A percentile compares a stretch with the other conserved stretches of the same genome.
Evolutionary conservation across 1,140 invertebrate species (phyloP).

Genomic region (Aphaenogaster ashmeadi): DNA sequence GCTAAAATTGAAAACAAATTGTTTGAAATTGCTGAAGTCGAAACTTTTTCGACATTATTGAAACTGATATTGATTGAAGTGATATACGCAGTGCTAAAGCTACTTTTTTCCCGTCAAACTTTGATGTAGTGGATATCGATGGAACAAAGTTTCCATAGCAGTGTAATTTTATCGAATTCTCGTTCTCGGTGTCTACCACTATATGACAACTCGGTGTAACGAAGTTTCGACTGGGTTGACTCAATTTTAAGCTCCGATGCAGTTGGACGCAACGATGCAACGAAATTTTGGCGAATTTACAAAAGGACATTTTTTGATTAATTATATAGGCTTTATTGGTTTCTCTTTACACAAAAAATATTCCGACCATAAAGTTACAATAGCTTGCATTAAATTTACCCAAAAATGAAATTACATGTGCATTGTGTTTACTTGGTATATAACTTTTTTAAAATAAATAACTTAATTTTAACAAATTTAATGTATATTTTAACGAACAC

Average conservation of each 20-base stretch:
- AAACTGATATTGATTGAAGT: constrained; percentile 54
- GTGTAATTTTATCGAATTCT: constrained; percentile 51
- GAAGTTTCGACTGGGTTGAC: constrained; percentile 34
- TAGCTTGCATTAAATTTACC: neutral
- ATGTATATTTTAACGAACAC: neutral
- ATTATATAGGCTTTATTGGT: neutral
- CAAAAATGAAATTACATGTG: neutral
- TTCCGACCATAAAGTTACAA: neutral
- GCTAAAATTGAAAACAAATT: constrained; percentile 27
- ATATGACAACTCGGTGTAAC: constrained; percentile 27
- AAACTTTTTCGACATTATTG: constrained; percentile 46
- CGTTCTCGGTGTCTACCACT: neutral
- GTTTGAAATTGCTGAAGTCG: constrained; percentile 8
- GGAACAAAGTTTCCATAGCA: constrained; percentile 57
- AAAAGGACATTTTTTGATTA: constrained; percentile 8
- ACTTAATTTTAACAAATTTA: neutral
- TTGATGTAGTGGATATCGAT: constrained; percentile 38
- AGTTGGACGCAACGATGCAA: neutral
- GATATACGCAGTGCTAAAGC: constrained; percentile 2
- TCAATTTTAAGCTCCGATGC: constrained; percentile 26
- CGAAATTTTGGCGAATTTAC: neutral
- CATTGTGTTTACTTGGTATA: neutral
- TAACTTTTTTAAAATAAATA: neutral
- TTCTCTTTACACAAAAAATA: constrained; percentile 8
- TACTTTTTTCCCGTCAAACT: constrained; percentile 41